Evolutionary conservation across 2,888 invertebrate species (phyloP).

Genomic region (Malachius bipustulatus): DNA sequence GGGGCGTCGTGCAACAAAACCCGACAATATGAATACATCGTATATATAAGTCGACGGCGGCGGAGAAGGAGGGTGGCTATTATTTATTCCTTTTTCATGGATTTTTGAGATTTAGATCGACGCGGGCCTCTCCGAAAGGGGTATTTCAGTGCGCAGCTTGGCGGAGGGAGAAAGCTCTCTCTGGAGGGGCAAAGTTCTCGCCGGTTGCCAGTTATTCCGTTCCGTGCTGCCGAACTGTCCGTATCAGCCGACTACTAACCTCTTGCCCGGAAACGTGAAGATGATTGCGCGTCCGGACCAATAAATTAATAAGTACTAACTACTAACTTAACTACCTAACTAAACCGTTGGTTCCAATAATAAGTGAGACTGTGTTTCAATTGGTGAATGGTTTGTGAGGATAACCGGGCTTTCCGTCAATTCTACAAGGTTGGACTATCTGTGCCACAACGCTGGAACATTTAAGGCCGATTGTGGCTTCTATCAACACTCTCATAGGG

Average conservation of each 20-base stretch:
- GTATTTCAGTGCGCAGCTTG: conserved; percentile 32
- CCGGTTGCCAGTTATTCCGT: conserved; percentile 32
- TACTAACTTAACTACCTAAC: too few relatives aligned
- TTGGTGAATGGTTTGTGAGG: neutral
- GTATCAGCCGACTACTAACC: too few relatives aligned
- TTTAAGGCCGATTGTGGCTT: conserved; percentile 40
- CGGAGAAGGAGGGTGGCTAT: conserved; percentile 28
- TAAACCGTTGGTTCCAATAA: too few relatives aligned
- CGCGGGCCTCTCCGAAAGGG: conserved; percentile 35
- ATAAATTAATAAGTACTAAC: too few relatives aligned
- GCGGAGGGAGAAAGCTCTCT: conserved; percentile 25
- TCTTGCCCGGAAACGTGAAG: too few relatives aligned
- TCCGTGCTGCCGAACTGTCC: conserved; percentile 24
- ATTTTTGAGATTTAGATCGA: conserved; percentile 41
- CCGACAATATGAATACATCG: conserved; percentile 8
- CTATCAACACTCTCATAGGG: conserved; percentile 40
- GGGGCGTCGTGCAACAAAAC: conserved; percentile 3
- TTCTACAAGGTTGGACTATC: conserved; percentile 22
- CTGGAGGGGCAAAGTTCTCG: conserved; percentile 26
- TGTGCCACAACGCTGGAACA: conserved; percentile 37
- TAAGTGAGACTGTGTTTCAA: conserved; percentile 2
- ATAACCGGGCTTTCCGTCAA: too few relatives aligned
- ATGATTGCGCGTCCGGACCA: too few relatives aligned
- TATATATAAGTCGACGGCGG: conserved; percentile 21
- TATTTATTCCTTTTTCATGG: conserved; percentile 41